Base-by-base conservation (phyloP, 2,888 invertebrate species). In the Agriopis aurantiaria region DNA sequence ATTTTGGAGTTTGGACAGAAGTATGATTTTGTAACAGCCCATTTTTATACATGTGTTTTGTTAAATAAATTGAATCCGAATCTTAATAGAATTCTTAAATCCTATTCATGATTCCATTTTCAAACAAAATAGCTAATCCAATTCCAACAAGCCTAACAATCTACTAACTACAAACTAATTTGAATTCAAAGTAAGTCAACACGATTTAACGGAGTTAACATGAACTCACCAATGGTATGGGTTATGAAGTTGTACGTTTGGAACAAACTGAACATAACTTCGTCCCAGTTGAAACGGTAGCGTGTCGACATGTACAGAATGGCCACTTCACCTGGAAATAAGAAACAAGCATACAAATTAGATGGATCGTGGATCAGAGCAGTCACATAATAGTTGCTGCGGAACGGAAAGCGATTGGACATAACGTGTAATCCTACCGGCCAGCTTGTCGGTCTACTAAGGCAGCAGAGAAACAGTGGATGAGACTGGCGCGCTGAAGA, bases 261-360 rank as follows among this genome's bases (percentile, higher is more conserved):
- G 72, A 90, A 93, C n/a, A 93, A 74, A 68, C 93, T 92, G 77
- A 89, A 94, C 57, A 85, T 82, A 0, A 94, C 87, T 78, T 93
- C 93, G 23, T 93, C 90, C 94, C 94, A 94, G 52, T 90, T 91
- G 73, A 93, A 93, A 63, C 93, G 83, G 75, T 89, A 93, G 46
- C 93, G 83, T 0, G 93, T 93, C 1, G 86, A 85, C 80, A 94
- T 81, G 73, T 93, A 94, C 77, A 92, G 51, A 17, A 94, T 79
- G 0, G 91, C 83, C 23, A 92, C 79, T 86, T 94, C 93, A 78
- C 94, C 94, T 94, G 85, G 68, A 89, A 89, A 52, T 49, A 11
- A 8, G 33, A 58, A 66, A 63, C 9, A 23, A 49, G 12, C 8
- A 14, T 7, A 48, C n/a, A n/a, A 48, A 12, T 12, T 11, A 12